phyloP scores from a whole-genome alignment of 2,888 invertebrate species.

The Oconnorella tubifera region DNA sequence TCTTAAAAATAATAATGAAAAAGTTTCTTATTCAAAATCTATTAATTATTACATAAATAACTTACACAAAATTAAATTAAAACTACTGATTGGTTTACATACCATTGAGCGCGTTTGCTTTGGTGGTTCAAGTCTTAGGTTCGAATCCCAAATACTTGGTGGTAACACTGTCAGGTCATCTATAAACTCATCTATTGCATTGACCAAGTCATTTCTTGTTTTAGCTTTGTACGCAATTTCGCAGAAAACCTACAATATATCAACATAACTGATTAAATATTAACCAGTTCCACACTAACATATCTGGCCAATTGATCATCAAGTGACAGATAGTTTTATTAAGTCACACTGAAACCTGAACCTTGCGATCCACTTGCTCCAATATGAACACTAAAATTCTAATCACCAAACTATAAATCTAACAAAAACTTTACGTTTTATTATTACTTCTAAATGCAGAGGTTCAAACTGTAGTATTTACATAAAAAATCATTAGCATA shows the following conservation, averaged over 20 bases:
- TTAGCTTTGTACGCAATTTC: conserved; percentile 54
- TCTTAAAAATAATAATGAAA: too few species aligned
- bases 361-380: too few species aligned
- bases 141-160: conserved; percentile 96
- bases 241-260: conserved; percentile 53
- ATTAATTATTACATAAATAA: too few species aligned
- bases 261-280: too few species aligned
- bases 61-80: too few species aligned
- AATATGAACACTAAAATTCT: background rate
- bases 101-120: conserved; percentile 31
- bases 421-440: background rate
- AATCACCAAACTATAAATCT: conserved; percentile 62
- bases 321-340: too few species aligned
- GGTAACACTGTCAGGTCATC: conserved; percentile 77
- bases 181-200: conserved; percentile 93
- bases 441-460: background rate
- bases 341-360: too few species aligned
- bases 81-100: background rate
- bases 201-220: conserved; percentile 75
- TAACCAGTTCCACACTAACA: too few species aligned
- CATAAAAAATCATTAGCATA: background rate
- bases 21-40: too few species aligned
- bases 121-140: conserved; percentile 64
- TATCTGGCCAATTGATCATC: too few species aligned
- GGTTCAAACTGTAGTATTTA: conserved; percentile 61